Conservation (phyloP, 2,888 invertebrate species). For the Kuschelorhynchus macadamiae region DNA sequence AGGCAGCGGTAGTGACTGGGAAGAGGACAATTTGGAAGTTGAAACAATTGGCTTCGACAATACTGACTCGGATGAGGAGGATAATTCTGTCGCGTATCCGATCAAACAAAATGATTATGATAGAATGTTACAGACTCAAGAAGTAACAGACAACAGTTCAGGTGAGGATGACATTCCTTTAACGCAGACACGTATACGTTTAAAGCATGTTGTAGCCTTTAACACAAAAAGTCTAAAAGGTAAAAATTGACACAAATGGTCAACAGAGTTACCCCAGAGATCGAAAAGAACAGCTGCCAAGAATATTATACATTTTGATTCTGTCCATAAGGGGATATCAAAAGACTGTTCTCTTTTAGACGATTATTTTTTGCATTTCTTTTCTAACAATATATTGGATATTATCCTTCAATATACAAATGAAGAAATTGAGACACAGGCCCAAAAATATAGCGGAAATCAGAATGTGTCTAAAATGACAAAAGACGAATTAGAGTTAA, state of each 20-base stretch:
- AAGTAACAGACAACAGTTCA: no score
- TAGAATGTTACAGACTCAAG: no score
- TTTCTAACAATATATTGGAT: conserved; percentile 8
- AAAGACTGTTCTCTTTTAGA: conserved; percentile 6
- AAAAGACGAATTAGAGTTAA: conserved; percentile 15
- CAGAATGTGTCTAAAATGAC: conserved; percentile 14
- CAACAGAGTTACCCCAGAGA: conserved; percentile 4
- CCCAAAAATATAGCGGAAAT: neutral
- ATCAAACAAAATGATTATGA: conserved; percentile 9
- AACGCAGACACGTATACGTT: conserved; percentile 11
- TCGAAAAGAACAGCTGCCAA: conserved; percentile 16
- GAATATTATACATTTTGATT: conserved; percentile 17
- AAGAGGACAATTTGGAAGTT: conserved; percentile 13
- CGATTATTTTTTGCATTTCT: conserved; percentile 12
- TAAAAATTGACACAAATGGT: conserved; percentile 26
- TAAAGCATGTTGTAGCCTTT: conserved; percentile 5
- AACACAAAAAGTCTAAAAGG: conserved; percentile 9
- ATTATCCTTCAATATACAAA: conserved; percentile 19
- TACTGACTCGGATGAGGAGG: conserved; percentile 8
- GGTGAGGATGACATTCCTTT: conserved; percentile 16
- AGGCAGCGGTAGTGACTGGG: neutral
- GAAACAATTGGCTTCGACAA: neutral
- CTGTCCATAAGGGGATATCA: conserved; percentile 9
- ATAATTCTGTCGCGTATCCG: neutral
- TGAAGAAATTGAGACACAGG: conserved; percentile 15